Percentiles rank a stretch among this genome's conserved stretches.
Evolutionary conservation across 1,140 invertebrate species (phyloP).

Genomic region (Oryzaephilus surinamensis): DNA sequence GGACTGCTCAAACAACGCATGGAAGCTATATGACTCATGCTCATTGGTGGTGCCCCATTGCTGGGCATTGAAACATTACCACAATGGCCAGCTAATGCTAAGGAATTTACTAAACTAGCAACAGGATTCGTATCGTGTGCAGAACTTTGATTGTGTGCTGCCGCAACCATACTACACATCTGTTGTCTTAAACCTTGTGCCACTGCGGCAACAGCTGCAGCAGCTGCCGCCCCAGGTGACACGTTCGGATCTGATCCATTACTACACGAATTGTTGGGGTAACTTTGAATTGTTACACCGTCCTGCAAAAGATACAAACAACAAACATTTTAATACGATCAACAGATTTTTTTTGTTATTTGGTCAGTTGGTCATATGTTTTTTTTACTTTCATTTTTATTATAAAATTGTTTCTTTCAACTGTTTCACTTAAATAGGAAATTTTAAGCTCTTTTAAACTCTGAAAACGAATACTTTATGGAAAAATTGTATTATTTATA

Average conservation of each 20-base stretch:
- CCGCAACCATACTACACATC: constrained; percentile 60
- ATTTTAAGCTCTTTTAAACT: too few species aligned
- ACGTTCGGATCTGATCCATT: constrained; percentile 52
- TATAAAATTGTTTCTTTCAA: too few species aligned
- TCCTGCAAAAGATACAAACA: constrained; percentile 22
- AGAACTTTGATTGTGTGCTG: constrained; percentile 42
- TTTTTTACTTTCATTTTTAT: too few species aligned
- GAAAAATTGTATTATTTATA: too few species aligned
- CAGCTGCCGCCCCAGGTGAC: constrained; percentile 51
- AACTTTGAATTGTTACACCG: constrained; percentile 30
- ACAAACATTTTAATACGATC: too few species aligned
- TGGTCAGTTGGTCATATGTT: too few species aligned
- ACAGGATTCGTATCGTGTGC: constrained; percentile 42
- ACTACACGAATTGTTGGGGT: constrained; percentile 37
- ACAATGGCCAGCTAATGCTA: constrained; percentile 33
- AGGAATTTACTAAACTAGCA: constrained; percentile 35
- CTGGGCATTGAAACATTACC: constrained; percentile 33
- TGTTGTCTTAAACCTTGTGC: constrained; percentile 58
- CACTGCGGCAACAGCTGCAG: constrained; percentile 62
- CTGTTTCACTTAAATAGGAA: too few species aligned
- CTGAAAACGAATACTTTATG: too few species aligned
- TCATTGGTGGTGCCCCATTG: constrained; percentile 32
- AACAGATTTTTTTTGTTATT: too few species aligned
- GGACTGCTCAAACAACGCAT: constrained; percentile 32
- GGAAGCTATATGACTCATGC: constrained; percentile 29